Percentiles rank a stretch among this genome's conserved stretches.
phyloP scores from a whole-genome alignment of 2,797 vertebrate genomes.

The Pseudopleuronectes americanus region DNA sequence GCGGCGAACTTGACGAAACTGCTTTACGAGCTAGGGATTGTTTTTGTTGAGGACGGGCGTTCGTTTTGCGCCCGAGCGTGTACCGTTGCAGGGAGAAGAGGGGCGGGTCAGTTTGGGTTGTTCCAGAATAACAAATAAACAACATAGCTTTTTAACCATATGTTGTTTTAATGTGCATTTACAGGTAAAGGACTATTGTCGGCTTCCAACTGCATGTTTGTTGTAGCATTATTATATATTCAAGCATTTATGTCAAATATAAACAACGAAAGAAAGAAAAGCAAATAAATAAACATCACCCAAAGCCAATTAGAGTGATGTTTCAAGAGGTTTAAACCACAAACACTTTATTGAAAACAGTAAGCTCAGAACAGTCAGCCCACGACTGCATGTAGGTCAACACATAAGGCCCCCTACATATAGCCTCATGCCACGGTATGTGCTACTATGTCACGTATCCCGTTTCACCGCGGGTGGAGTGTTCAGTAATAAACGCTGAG shows the following conservation, averaged over 20 bases:
- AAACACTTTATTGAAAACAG: conserved; percentile 28
- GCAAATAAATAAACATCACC: background rate
- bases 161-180: background rate
- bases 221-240: background rate
- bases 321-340: conserved; percentile 19
- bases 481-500: conserved; percentile 73
- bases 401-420: conserved; percentile 39
- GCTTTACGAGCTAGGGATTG: conserved; percentile 64
- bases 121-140: conserved; percentile 6
- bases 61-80: conserved; percentile 42
- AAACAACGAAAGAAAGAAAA: background rate
- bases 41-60: conserved; percentile 67
- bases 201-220: background rate
- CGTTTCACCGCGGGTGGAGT: conserved; percentile 62
- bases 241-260: background rate
- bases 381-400: conserved; percentile 45
- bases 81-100: conserved; percentile 1
- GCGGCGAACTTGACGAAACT: conserved; percentile 8
- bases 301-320: background rate
- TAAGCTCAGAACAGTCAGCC: conserved; percentile 2
- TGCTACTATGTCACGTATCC: conserved; percentile 62
- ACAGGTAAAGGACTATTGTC: background rate
- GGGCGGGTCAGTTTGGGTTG: conserved; percentile 42
- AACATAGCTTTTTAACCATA: background rate
- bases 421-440: conserved; percentile 37